A percentile compares a stretch with the other conserved stretches of the same genome.
Evolutionary conservation across 2,113 vertebrate species (phyloP).

Genomic region (Rattus rattus): DNA sequence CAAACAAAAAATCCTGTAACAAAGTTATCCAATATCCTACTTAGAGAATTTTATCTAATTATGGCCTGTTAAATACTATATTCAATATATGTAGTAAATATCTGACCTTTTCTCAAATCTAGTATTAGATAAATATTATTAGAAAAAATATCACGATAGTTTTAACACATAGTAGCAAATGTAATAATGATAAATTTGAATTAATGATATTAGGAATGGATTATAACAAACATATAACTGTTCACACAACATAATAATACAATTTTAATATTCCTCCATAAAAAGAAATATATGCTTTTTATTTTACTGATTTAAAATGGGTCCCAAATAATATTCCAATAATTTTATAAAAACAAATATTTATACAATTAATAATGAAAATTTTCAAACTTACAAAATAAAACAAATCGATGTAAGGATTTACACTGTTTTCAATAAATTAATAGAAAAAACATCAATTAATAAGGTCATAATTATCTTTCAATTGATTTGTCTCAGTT

Average conservation of each 20-base stretch:
- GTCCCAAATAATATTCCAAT: not conserved
- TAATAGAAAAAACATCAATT: not conserved
- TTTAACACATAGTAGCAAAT: not conserved
- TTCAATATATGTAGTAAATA: not conserved
- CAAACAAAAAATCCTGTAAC: no score
- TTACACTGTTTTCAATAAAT: not conserved
- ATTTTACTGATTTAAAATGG: not conserved
- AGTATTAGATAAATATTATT: not conserved
- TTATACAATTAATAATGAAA: not conserved
- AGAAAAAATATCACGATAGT: not conserved
- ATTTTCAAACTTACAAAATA: not conserved
- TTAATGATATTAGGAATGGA: not conserved
- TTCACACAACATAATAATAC: not conserved
- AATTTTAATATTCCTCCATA: not conserved
- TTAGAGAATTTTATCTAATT: not conserved
- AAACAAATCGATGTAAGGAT: not conserved
- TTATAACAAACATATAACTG: not conserved
- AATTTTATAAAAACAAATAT: conserved; percentile 14
- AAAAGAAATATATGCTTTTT: not conserved
- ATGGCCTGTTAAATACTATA: not conserved
- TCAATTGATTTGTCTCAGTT: not conserved
- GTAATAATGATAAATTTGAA: not conserved
- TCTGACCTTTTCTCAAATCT: not conserved
- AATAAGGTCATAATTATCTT: not conserved
- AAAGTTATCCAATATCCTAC: no score